phyloP scores from a whole-genome alignment of 2,888 invertebrate genomes.

The Conus canariensis region DNA sequence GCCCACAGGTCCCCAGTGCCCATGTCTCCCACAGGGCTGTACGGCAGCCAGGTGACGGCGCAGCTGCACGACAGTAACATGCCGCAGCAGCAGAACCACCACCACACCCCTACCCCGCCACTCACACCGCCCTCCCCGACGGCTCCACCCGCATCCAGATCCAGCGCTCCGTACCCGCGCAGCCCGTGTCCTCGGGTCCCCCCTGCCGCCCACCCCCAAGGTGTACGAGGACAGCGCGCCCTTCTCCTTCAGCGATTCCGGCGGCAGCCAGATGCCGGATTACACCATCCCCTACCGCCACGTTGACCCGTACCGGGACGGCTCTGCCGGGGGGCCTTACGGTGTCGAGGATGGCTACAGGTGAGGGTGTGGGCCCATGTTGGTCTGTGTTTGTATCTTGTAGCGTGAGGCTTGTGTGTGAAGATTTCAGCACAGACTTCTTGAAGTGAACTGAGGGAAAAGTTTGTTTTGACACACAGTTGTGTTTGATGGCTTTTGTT shows the following conservation, averaged over 20 bases:
- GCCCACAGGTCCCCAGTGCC: constrained; percentile 26
- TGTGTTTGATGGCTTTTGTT: too few species aligned
- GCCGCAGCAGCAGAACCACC: constrained; percentile 45
- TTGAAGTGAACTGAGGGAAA: too few species aligned
- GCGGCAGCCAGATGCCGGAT: constrained; percentile 42
- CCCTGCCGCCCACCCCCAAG: constrained; percentile 47
- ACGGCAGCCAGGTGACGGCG: constrained; percentile 50
- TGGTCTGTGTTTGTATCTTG: neutral
- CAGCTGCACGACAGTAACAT: constrained; percentile 51
- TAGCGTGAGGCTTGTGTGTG: neutral
- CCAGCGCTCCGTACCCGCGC: constrained; percentile 42
- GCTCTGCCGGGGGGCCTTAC: neutral
- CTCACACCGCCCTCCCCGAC: constrained; percentile 45
- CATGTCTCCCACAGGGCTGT: constrained; percentile 40
- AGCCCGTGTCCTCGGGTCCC: constrained; percentile 39
- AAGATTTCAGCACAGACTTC: too few species aligned
- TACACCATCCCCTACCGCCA: constrained; percentile 51
- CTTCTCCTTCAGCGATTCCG: constrained; percentile 42
- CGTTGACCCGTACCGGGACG: constrained; percentile 36
- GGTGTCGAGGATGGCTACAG: constrained; percentile 10
- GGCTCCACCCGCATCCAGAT: constrained; percentile 49
- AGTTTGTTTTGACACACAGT: too few species aligned
- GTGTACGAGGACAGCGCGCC: constrained; percentile 56
- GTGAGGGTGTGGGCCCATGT: neutral
- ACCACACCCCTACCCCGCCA: constrained; percentile 41